Percentiles rank a stretch among this genome's conserved stretches.
These are phyloP conservation scores for Drosophila suzukii DNA, from an alignment of 1,140 invertebrate genomes.

Conservation along the genomic window DNA sequence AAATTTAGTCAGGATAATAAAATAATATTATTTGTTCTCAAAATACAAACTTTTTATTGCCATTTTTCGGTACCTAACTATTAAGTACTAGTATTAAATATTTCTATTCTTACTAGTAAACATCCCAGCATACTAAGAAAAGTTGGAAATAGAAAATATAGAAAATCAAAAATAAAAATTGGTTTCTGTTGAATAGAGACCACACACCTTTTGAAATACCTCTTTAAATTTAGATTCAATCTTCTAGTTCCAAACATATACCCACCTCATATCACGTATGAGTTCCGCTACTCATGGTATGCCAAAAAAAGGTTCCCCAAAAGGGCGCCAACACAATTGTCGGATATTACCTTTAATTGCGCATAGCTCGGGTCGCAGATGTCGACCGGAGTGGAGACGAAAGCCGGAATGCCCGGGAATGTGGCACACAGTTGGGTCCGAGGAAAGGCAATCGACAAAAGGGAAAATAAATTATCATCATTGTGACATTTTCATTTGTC, in stretches of 20 bases:
- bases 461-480: constrained; percentile 82
- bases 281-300: neutral
- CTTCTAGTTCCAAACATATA: neutral
- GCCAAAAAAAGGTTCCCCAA: neutral
- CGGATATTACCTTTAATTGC: constrained; percentile 69
- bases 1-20: too few relatives aligned
- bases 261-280: neutral
- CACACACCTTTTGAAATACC: too few relatives aligned
- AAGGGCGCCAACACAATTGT: constrained; percentile 32
- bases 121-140: too few relatives aligned
- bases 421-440: constrained; percentile 36
- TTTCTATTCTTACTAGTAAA: too few relatives aligned
- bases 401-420: constrained; percentile 63
- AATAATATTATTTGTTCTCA: too few relatives aligned
- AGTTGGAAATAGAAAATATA: too few relatives aligned
- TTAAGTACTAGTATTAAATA: too few relatives aligned
- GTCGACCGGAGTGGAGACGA: constrained; percentile 46
- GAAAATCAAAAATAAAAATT: too few relatives aligned
- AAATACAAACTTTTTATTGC: too few relatives aligned
- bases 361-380: constrained; percentile 46
- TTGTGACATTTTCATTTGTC: constrained; percentile 82
- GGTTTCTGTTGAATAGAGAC: too few relatives aligned
- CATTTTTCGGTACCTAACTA: too few relatives aligned
- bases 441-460: constrained; percentile 67
- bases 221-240: too few relatives aligned